Evolutionary conservation across 1,140 invertebrate species (phyloP).

Genomic region (Eueides isabella): DNA sequence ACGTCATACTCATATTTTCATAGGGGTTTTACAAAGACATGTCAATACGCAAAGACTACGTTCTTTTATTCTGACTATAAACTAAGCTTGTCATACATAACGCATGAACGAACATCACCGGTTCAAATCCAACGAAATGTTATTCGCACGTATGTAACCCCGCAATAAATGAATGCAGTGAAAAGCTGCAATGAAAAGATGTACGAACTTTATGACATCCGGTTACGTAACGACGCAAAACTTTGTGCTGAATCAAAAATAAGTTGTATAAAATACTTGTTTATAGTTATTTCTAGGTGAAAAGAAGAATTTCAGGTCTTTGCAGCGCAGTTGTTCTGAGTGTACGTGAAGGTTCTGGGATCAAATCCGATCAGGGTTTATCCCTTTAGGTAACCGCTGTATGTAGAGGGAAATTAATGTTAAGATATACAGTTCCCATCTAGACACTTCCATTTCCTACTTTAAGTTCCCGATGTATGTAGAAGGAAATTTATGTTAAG

Average conservation of each 20-base stretch:
- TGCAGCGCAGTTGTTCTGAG: too few relatives aligned
- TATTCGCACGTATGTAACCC: background rate
- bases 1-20: background rate
- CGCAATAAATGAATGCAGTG: constrained; percentile 2
- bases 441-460: too few relatives aligned
- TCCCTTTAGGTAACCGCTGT: too few relatives aligned
- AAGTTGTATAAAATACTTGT: background rate
- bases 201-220: constrained; percentile 1
- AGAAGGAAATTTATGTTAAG: too few relatives aligned
- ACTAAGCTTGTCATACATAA: constrained; percentile 5
- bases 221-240: constrained; percentile 1
- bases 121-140: constrained; percentile 8
- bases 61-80: background rate
- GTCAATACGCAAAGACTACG: background rate
- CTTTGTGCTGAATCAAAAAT: constrained; percentile 1
- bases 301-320: too few relatives aligned
- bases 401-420: too few relatives aligned
- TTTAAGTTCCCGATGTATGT: too few relatives aligned
- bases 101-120: background rate
- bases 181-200: constrained; percentile 10
- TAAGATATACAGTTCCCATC: too few relatives aligned
- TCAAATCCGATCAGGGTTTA: too few relatives aligned
- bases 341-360: too few relatives aligned
- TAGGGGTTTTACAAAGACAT: too few relatives aligned
- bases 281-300: background rate